Conservation (phyloP, 64 coral and sea anemone species). For the Porites lutea region DNA sequence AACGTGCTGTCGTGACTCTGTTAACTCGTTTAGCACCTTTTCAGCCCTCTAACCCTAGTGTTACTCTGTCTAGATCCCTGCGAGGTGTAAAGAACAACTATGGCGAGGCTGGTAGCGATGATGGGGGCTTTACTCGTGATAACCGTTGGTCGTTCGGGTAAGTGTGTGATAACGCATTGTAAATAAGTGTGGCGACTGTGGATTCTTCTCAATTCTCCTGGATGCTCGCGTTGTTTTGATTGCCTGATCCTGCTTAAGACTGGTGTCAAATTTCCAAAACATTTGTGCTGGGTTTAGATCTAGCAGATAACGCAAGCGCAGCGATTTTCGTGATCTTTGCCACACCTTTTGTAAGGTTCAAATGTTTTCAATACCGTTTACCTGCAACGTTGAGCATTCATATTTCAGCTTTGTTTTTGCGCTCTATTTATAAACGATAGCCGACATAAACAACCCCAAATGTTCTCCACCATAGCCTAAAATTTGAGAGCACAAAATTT, state of each 20-base stretch:
- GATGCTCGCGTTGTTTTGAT: not conserved
- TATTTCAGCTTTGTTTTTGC: not conserved
- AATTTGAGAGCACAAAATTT: conserved; percentile 25
- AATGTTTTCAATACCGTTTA: conserved; percentile 17
- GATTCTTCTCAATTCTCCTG: not conserved
- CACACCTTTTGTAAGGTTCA: conserved; percentile 37
- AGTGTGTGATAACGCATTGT: conserved; percentile 15
- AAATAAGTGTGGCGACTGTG: conserved; percentile 33
- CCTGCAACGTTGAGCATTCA: conserved; percentile 34
- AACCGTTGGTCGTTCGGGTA: conserved; percentile 19
- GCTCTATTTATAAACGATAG: no score
- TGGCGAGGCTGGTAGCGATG: not conserved
- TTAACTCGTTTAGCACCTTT: conserved; percentile 26
- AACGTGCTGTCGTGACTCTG: conserved; percentile 26
- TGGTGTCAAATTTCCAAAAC: conserved; percentile 45
- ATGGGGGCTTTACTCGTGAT: conserved; percentile 3
- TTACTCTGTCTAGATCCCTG: not conserved
- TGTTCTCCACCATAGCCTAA: not conserved
- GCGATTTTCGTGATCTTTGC: not conserved
- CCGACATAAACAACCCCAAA: not conserved
- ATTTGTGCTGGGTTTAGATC: not conserved
- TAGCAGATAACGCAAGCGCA: not conserved
- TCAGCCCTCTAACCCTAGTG: not conserved
- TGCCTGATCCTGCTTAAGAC: not conserved
- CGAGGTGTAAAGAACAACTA: not conserved